Percentiles rank a stretch among this genome's conserved stretches.
Conservation (phyloP, 2,797 vertebrate genomes). For the Sebastes vulpes region DNA sequence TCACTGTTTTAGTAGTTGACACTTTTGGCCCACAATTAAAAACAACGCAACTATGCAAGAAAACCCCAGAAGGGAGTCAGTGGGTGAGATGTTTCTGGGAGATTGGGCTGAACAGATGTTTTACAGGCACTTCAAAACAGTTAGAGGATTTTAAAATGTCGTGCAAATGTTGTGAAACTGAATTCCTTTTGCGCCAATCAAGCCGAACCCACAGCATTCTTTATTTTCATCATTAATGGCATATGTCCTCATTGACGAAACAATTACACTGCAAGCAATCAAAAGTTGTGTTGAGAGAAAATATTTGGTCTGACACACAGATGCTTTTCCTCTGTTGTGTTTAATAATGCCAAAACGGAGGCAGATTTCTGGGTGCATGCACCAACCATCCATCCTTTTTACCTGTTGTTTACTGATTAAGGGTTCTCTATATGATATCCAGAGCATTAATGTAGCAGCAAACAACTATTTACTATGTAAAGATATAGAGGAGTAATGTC, state of each 20-base stretch:
- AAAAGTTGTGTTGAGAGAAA: neutral
- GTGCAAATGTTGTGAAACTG: conserved; percentile 25
- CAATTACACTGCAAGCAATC: neutral
- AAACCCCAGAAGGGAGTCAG: conserved; percentile 21
- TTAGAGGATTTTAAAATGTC: conserved; percentile 34
- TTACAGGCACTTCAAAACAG: conserved; percentile 11
- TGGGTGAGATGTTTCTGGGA: conserved; percentile 12
- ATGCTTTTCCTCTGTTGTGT: neutral
- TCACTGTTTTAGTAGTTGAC: conserved; percentile 16
- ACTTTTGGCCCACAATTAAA: conserved; percentile 22
- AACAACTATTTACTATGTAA: neutral
- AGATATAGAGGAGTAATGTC: neutral
- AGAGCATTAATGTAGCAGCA: too few species aligned
- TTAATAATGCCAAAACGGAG: neutral
- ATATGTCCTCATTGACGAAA: neutral
- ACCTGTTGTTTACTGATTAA: neutral
- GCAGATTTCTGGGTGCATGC: neutral
- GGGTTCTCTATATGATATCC: too few species aligned
- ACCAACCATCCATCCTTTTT: neutral
- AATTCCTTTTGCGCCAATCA: neutral
- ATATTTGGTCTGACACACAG: neutral
- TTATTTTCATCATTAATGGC: neutral
- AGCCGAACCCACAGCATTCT: neutral
- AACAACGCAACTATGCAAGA: conserved; percentile 18
- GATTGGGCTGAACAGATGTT: neutral